Base-by-base conservation (phyloP, 1,140 invertebrate genomes). In the Neuroterus valhalla region DNA sequence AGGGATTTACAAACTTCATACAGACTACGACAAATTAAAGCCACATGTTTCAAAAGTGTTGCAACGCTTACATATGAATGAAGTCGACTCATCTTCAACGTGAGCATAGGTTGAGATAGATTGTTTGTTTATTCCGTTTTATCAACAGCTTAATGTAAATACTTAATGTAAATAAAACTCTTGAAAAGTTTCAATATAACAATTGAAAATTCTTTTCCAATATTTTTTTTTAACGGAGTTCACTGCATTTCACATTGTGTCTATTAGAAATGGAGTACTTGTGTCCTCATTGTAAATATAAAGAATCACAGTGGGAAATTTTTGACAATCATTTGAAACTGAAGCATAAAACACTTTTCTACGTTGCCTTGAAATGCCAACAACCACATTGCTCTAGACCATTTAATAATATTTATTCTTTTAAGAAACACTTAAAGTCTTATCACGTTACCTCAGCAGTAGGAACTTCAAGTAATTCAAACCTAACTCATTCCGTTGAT, bases 311-410 rank as follows among this genome's bases (percentile, higher is more conserved):
- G 11, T 19, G 69, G 12, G 68, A 69, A 11, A 62, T 62, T 38
- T 69, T 78, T 17, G 52, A 31, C 23, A 19, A 21, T 48, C 80
- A 81, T 70, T 69, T 81, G 21, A 81, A 76, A 72, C 45, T 77
- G 14, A 67, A 75, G 68, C 73, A 81, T 73, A 68, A 44, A 66
- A 52, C 44, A 42, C 38, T 71, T 62, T 78, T 62, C 67, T 42
- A 66, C 67, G 62, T 62, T 15, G 66, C 62, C 44, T 66, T 76
- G 23, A 44, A 19, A n/a, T 81, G 80, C 50, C 75, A 74, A 50
- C 45, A 74, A 55, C 42, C 68, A 26, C 17, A 72, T 12, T 81
- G 78, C 73, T 15, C 15, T 15, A 71, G 74, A 55, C 68, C 8
- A 44, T 81, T 74, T 70, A 67, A 67, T 31, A 79, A 71, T 70